Percentiles rank a stretch among this genome's conserved stretches.
phyloP scores from a whole-genome alignment of 2,113 vertebrate genomes.

The Haliaeetus leucogaster region DNA sequence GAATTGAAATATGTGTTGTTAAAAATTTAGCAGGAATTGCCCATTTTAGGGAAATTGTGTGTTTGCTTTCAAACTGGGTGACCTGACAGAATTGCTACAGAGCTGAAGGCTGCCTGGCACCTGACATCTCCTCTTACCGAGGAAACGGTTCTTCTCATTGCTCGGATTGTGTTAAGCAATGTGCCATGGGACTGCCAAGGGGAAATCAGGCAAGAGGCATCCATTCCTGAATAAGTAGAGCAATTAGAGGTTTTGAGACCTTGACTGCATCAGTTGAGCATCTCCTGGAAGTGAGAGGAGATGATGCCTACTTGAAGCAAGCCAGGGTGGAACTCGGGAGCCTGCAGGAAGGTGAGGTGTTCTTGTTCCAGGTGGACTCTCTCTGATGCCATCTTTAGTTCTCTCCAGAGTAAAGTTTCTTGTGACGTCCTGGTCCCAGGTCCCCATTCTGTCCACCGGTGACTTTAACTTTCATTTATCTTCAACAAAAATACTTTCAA shows the following conservation, averaged over 20 bases:
- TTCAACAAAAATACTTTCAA: neutral
- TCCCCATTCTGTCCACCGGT: accelerated
- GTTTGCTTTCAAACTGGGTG: neutral
- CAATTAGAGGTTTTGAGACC: neutral
- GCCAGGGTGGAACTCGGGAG: neutral
- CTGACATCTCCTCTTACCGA: neutral
- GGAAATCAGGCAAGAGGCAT: neutral
- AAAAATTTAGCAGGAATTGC: neutral
- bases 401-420: neutral
- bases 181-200: neutral
- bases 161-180: accelerated
- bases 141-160: accelerated
- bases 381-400: neutral
- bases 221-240: neutral
- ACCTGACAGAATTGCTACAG: neutral
- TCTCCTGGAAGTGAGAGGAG: neutral
- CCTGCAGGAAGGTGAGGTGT: neutral
- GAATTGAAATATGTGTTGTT: neutral
- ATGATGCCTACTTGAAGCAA: neutral
- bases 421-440: neutral
- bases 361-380: neutral
- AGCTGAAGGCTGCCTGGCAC: neutral
- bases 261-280: neutral
- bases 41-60: neutral
- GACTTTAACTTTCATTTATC: neutral